A percentile compares a stretch with the other conserved stretches of the same genome.
Conservation (phyloP, 1,140 invertebrate genomes). For the Eubasilissa regina region DNA sequence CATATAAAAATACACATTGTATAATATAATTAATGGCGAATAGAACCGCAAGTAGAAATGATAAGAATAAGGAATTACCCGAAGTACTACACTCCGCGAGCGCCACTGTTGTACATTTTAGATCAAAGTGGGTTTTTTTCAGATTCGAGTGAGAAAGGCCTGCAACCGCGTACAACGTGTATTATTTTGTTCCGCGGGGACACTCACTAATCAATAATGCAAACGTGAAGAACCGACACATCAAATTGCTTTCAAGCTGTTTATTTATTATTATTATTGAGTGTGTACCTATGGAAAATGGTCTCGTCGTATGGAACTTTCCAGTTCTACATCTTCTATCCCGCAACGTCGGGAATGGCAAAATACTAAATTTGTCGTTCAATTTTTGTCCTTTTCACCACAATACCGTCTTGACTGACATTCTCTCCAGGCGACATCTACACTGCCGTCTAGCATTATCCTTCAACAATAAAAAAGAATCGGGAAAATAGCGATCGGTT, state of each 20-base stretch:
- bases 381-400: neutral
- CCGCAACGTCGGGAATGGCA: neutral
- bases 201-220: constrained; percentile 47
- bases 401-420: neutral
- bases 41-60: no score
- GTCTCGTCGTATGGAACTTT: no score
- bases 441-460: neutral
- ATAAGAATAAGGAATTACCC: no score
- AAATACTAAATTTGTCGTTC: neutral
- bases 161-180: no score
- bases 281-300: no score
- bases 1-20: no score
- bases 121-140: no score
- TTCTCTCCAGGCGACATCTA: neutral
- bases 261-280: neutral
- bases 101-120: no score
- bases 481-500: neutral
- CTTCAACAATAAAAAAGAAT: neutral
- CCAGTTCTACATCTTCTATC: neutral
- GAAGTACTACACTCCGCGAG: no score
- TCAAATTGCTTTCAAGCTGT: constrained; percentile 42
- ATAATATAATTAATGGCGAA: no score
- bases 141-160: no score
- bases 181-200: constrained; percentile 3
- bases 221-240: constrained; percentile 40